Base-by-base conservation (phyloP, 2,888 invertebrate species). In the Pocota personata region DNA sequence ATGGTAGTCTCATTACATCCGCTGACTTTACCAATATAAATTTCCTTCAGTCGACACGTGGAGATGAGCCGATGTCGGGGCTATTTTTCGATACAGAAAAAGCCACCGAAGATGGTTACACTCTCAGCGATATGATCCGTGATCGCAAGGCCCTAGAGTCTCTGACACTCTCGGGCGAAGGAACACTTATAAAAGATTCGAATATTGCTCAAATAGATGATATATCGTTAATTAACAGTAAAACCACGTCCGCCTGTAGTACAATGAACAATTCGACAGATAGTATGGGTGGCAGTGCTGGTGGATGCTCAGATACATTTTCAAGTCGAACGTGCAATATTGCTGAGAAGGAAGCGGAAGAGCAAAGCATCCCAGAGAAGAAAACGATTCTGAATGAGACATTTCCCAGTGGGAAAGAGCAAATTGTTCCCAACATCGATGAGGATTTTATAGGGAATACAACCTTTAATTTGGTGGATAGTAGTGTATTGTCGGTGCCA, bases 241-340 rank as follows among this genome's bases (percentile, higher is more conserved):
- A 91, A 88, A 91, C 92, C 0, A 90, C 91, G 12, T 92, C 92
- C 1, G 90, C 90, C 6, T 91, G 90, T 78, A 92, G 91, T 87
- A 92, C 92, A 60, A 92, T 92, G 92, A 90, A 91, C 52, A 92
- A 92, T 87, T 92, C 92, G 55, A 91, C 91, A 2, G 92, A 92
- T 48, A 92, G 92, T 73, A 89, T 89, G 73, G 89, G 89, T 64
- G 82, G 89, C 87, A 71, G 75, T 46, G 67, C 14, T 10, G 60
- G 37, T 0, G 77, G 77, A 21, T 69, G 69, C 40, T 84, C 84
- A 7, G 84, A 84, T 7, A 79, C 79, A 6, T 84, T 79, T 19
- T 79, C 79, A 0, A 84, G 69, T 66, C 69, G 72, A 66, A 79
- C 84, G 75, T 84, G 84, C 79, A 79, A 84, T 79, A 84, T 79